Evolutionary conservation across 2,797 vertebrate species (phyloP), one percentile per base, ranked within the genome.

Genomic region (Lagothrix lagotricha): DNA sequence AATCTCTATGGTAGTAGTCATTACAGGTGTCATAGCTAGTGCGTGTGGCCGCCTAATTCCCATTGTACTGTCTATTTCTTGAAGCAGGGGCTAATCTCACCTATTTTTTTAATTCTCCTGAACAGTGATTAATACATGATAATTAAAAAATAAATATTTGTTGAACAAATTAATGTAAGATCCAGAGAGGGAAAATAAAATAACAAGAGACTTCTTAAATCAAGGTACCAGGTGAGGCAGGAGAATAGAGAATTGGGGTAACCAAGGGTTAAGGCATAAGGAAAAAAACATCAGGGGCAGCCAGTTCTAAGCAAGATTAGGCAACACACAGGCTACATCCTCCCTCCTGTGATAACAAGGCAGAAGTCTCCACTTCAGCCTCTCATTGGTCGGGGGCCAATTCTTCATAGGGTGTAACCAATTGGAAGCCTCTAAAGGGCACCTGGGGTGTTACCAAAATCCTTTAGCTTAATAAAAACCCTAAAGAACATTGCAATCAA

Each of bases 131-230:
- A 64, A 58, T 44, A 64, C 88, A 73, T 20, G 5, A 22, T 33
- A 33, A 88, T 2, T 28, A 15, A 84, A 88, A 97, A 73, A 33
- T 70, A 58, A 79, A 22, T 54, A 28, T 70, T 79, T 79, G 50
- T 88, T 46, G 52, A 73, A 61, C 72, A 39, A 90, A 93, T 58
- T 58, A 57, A 82, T 76, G 15, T 54, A 85, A 92, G 39, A 70
- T 79, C 5, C 39, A 86, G 39, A 39, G 5, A n/a, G 12, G 41
- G n/a, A 26, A 90, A 92, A 54, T 92, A 80, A 75, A 20, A 50
- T 85, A 61, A 58, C 19, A 26, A 89, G 64, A 79, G 76, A 86
- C 44, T 89, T 86, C 39, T 58, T 46, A 91, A 57, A 22, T 90
- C 2, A 4, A 77, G 33, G 46, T 82, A 15, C 36, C 48, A 82